Base-by-base conservation (phyloP, 37 sponge, comb jelly and placozoan genomes). In the Crambe crambe region DNA sequence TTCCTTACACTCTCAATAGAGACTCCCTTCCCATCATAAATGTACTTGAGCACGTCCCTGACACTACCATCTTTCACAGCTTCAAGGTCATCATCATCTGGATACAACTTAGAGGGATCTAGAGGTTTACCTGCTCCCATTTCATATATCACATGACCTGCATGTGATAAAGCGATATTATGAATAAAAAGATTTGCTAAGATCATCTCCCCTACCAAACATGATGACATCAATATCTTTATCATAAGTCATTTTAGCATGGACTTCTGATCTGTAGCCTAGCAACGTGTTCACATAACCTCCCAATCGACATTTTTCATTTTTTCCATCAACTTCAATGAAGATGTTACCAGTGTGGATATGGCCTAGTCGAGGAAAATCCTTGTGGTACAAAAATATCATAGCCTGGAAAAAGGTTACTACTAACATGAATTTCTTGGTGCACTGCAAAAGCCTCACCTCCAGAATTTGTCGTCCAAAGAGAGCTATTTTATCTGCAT, bases 311-410 rank as follows among this genome's bases (percentile, higher is more conserved):
- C 90, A 89, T 23, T n/a, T 23, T 23, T 25, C 61, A 9, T 60
- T 25, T 3, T 74, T 76, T 23, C 17, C 61, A 9, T 25, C 61
- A 9, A 4, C 61, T 3, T 80, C 81, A 21, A 89, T 30, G 10
- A 85, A 77, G 37, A 84, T 69, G 66, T 89, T 89, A 6, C 90
- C 85, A 68, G 70, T 61, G 25, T 89, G 90, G n/a, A 89, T 23
- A 36, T 89, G 75, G 0, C 81, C 82, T 37, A 80, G 51, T 5
- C 4, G 61, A 38, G 80, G 69, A 31, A 89, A 85, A 27, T 80
- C 90, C 64, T 65, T 39, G 12, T 47, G 20, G 64, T 80, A 71
- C 37, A 89, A 72, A 27, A 80, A 74, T 37, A 36, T 21, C 22
- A 89, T 9, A 0, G 81, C 90, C 84, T 83, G 4, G 27, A 60